Conservation (phyloP, 2,113 vertebrate species). For the Ptychochromis oligacanthus region DNA sequence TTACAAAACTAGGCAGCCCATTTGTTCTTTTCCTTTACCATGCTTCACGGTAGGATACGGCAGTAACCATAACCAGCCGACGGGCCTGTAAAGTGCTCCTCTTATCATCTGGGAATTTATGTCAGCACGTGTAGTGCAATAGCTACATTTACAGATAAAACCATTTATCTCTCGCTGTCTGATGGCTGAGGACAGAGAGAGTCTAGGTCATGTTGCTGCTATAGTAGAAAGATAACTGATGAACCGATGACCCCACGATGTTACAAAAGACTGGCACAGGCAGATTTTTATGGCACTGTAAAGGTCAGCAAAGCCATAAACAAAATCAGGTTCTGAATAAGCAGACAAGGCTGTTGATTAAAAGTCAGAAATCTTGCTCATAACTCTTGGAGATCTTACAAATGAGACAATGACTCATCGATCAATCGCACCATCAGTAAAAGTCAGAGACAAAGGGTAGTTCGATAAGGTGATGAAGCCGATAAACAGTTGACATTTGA, state of each 20-base stretch:
- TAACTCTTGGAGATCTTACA: constrained; percentile 37
- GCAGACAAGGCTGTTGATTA: constrained; percentile 56
- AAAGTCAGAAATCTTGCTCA: constrained; percentile 48
- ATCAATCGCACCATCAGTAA: constrained; percentile 12
- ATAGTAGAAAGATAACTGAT: constrained; percentile 68
- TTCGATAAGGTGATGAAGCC: constrained; percentile 45
- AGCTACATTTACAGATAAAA: constrained; percentile 71
- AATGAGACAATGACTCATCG: constrained; percentile 34
- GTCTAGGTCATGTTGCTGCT: constrained; percentile 60
- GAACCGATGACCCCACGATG: constrained; percentile 60
- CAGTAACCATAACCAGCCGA: constrained; percentile 37
- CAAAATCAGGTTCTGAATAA: constrained; percentile 47
- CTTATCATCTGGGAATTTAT: constrained; percentile 74
- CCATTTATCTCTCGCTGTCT: constrained; percentile 59
- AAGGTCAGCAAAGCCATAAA: constrained; percentile 72
- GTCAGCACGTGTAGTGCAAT: constrained; percentile 63
- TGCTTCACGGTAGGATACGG: constrained; percentile 14
- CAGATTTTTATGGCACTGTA: constrained; percentile 54
- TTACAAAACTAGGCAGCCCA: constrained; percentile 9
- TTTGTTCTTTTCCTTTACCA: constrained; percentile 1
- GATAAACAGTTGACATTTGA: constrained; percentile 56
- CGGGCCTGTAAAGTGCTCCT: constrained; percentile 55
- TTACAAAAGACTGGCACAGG: constrained; percentile 57
- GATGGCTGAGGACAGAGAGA: constrained; percentile 64
- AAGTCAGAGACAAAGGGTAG: constrained; percentile 47